A percentile compares a stretch with the other conserved stretches of the same genome.
Evolutionary conservation across 2,797 vertebrate species (phyloP).

Genomic region (Chaunax sp.): DNA sequence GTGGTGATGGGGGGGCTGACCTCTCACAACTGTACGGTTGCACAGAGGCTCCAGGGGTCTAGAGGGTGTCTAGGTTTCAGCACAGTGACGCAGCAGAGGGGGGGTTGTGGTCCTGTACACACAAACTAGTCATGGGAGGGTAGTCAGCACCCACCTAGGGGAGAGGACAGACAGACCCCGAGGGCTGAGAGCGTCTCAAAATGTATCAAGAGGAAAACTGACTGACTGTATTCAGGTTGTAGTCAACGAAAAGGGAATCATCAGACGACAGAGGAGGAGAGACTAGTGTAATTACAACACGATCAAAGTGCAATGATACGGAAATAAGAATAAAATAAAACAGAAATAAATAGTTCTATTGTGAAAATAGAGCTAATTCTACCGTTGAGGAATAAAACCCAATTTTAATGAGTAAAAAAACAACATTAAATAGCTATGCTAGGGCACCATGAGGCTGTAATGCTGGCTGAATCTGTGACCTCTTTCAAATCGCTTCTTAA

Average conservation of each 20-base stretch:
- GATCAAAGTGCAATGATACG: neutral
- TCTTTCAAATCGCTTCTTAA: no score
- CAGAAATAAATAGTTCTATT: no score
- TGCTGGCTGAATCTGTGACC: conserved; percentile 3
- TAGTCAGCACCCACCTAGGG: conserved; percentile 34
- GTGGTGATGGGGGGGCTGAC: conserved; percentile 55
- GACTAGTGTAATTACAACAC: no score
- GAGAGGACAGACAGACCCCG: conserved; percentile 34
- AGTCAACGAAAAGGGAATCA: no score
- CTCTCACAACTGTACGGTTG: conserved; percentile 70
- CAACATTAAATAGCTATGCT: neutral
- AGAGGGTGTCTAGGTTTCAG: conserved; percentile 85
- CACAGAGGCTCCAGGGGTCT: conserved; percentile 87
- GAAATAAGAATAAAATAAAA: no score
- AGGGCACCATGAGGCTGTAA: conserved; percentile 10
- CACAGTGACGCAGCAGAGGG: conserved; percentile 63
- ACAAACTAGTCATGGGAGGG: conserved; percentile 36
- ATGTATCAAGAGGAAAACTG: conserved; percentile 1
- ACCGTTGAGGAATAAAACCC: no score
- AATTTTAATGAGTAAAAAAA: neutral
- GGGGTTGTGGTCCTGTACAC: conserved; percentile 59
- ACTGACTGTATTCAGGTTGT: neutral
- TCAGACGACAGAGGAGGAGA: no score
- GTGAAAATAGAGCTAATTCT: no score
- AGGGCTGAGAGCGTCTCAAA: conserved; percentile 22